A percentile compares a stretch with the other conserved stretches of the same genome.
Conservation (phyloP, 1,140 invertebrate genomes). For the Pseudomyrmex concolor region DNA sequence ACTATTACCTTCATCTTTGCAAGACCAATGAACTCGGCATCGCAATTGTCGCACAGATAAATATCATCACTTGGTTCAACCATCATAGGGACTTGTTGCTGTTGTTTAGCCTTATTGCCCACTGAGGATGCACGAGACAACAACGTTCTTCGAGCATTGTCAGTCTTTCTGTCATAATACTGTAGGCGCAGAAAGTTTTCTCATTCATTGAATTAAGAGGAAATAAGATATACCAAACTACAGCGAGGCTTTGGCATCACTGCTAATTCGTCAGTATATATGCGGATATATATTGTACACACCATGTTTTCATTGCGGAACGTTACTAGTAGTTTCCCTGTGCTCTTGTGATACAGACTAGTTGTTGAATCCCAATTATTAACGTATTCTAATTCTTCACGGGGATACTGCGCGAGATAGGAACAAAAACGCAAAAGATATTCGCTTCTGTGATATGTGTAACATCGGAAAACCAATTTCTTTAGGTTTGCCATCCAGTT, state of each 20-base stretch:
- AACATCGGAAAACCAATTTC: conserved; percentile 89
- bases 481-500: conserved; percentile 88
- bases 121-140: conserved; percentile 74
- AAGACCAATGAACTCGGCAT: conserved; percentile 87
- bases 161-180: conserved; percentile 82
- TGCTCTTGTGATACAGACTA: conserved; percentile 88
- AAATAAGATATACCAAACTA: neutral
- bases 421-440: conserved; percentile 90
- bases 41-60: conserved; percentile 91
- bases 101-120: conserved; percentile 80
- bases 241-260: neutral
- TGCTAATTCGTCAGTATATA: neutral
- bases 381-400: conserved; percentile 88
- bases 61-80: conserved; percentile 87
- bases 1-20: conserved; percentile 86
- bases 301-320: conserved; percentile 91
- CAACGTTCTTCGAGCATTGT: conserved; percentile 78
- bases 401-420: conserved; percentile 88
- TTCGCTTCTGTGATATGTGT: conserved; percentile 89
- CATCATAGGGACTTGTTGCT: conserved; percentile 81
- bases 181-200: conserved; percentile 62
- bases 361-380: conserved; percentile 91
- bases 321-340: conserved; percentile 88
- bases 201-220: neutral
- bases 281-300: conserved; percentile 26